Conservation (phyloP, 2,113 vertebrate species). For the Indicator indicator region DNA sequence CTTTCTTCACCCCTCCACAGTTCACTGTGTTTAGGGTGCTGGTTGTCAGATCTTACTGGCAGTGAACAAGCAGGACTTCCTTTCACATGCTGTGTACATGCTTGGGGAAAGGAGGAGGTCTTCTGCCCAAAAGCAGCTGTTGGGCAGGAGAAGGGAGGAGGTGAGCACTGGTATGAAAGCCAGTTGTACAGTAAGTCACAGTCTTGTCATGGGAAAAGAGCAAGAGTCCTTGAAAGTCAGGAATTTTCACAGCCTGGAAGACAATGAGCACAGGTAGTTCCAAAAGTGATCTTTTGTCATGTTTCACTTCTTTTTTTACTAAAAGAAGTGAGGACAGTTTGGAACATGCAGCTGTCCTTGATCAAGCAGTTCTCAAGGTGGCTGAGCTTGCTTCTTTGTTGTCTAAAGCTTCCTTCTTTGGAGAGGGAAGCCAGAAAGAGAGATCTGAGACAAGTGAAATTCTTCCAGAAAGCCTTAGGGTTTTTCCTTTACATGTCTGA, state of each 20-base stretch:
- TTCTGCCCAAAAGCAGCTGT: neutral
- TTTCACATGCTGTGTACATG: accelerated
- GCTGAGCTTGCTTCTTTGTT: neutral
- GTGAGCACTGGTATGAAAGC: neutral
- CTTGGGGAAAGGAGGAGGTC: neutral
- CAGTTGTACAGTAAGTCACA: neutral
- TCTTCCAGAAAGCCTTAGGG: neutral
- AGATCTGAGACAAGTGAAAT: neutral
- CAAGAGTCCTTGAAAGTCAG: neutral
- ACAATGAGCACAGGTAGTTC: neutral
- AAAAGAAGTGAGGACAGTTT: neutral
- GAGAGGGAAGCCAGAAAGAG: neutral
- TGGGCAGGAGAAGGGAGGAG: neutral
- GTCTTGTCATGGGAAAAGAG: neutral
- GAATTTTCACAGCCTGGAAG: neutral
- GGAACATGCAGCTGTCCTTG: neutral
- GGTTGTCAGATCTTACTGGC: neutral
- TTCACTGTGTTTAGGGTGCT: neutral
- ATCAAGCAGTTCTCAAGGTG: neutral
- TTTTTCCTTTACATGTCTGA: neutral
- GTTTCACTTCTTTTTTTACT: neutral
- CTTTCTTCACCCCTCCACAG: neutral
- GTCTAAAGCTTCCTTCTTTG: neutral
- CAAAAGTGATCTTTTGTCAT: neutral
- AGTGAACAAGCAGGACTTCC: neutral